These are phyloP conservation scores for Asobara japonica DNA, from an alignment of 1,140 invertebrate species.

Conservation along the genomic window DNA sequence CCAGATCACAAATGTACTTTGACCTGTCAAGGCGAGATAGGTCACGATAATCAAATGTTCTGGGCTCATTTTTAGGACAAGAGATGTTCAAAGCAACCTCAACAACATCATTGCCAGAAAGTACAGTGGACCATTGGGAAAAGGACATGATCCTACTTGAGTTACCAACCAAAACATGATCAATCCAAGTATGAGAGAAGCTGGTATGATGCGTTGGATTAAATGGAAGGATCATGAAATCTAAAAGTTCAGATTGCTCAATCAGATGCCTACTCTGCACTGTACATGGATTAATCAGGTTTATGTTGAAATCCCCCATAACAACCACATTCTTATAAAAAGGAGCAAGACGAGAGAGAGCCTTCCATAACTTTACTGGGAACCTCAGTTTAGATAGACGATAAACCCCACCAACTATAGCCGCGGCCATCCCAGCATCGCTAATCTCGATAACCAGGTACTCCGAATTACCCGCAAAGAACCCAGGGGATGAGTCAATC, in stretches of 20 bases:
- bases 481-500: neutral
- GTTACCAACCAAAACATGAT: neutral
- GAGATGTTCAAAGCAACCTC: neutral
- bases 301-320: slow-evolving; percentile 5
- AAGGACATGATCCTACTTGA: neutral
- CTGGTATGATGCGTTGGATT: neutral
- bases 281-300: neutral
- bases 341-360: neutral
- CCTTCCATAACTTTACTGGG: neutral
- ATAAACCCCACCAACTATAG: neutral
- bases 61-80: neutral
- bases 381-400: neutral
- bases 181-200: neutral
- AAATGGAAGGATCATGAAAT: neutral
- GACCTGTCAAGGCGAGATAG: neutral
- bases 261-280: neutral
- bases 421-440: neutral
- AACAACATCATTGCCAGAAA: neutral
- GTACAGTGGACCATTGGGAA: neutral
- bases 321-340: neutral
- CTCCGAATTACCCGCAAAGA: neutral
- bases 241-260: neutral
- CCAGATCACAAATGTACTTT: neutral
- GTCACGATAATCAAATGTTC: neutral
- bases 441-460: neutral